Evolutionary conservation across 2,888 invertebrate genomes (phyloP), one percentile per base, ranked within the genome.

Genomic region (Celastrina argiolus): DNA sequence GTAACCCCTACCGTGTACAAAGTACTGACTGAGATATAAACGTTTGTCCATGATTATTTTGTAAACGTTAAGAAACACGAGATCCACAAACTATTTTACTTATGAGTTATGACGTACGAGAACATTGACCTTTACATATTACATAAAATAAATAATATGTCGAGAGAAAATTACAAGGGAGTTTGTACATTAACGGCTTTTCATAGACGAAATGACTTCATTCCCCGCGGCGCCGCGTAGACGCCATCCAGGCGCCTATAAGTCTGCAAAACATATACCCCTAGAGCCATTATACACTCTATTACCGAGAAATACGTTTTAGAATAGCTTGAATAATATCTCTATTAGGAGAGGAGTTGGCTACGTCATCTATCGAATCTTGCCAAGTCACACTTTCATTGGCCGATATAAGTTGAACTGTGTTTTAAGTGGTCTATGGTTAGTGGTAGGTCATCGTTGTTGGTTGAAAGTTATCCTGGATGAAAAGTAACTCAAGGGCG

Each of bases 161-260:
- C 18, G 18, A 10, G 12, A 22, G 51, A 10, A 68, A 64, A 65
- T 65, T 65, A 65, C 51, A 63, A 18, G 56, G 51, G 51, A 56
- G 22, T 16, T n/a, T 39, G 16, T 63, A 10, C 18, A 51, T 51
- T 51, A 31, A 58, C 3, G 58, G 58, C 31, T 58, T 58, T 58
- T 31, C n/a, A 58, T 28, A 58, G 65, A 64, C 56, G 63, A 64
- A 69, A 70, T 68, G 69, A 69, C 70, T 67, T 73, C 69, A 73
- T 73, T 67, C 67, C 66, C 64, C 59, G 22, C 56, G 64, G 63
- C 71, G 72, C 63, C 72, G 42, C 51, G 56, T 65, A 69, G 72
- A 77, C 75, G 73, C 74, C 72, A 67, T 64, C 69, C 22, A 45
- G 71, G 66, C 66, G 71, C 70, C 73, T 66, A 45, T 26, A 58